These are phyloP conservation scores for Neopipo cinnamomea DNA, from an alignment of 2,113 vertebrate genomes.

Conservation along the genomic window DNA sequence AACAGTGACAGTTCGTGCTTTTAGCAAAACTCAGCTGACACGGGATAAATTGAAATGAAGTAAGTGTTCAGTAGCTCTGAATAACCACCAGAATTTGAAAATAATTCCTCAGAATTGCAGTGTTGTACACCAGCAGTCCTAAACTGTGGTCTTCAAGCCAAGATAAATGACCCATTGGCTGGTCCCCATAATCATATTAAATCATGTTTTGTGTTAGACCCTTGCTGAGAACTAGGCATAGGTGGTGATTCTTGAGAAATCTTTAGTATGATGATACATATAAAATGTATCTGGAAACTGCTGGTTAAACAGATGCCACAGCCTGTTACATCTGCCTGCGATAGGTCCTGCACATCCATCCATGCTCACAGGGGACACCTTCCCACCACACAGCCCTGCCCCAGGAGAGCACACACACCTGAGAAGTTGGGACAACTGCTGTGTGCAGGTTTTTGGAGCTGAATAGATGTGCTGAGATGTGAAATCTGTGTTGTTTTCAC, in stretches of 20 bases:
- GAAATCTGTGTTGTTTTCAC: background rate
- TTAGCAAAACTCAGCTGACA: slow-evolving; percentile 50
- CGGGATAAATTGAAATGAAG: background rate
- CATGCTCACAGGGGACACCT: accelerated
- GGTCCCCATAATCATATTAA: background rate
- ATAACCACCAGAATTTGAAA: background rate
- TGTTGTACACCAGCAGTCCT: background rate
- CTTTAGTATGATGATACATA: background rate
- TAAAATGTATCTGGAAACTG: background rate
- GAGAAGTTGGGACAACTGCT: background rate
- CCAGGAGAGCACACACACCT: background rate
- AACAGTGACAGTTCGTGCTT: slow-evolving; percentile 41
- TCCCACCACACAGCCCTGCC: background rate
- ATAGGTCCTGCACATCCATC: background rate
- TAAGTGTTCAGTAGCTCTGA: background rate
- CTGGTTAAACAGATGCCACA: background rate
- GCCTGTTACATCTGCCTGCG: background rate
- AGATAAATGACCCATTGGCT: background rate
- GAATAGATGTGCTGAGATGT: background rate
- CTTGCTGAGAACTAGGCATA: background rate
- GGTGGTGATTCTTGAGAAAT: background rate
- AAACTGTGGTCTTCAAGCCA: background rate
- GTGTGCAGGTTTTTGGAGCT: background rate
- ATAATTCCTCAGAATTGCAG: background rate
- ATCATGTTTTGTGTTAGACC: background rate